Base-by-base conservation (phyloP, 2,888 invertebrate genomes). In the Andrena haemorrhoa region DNA sequence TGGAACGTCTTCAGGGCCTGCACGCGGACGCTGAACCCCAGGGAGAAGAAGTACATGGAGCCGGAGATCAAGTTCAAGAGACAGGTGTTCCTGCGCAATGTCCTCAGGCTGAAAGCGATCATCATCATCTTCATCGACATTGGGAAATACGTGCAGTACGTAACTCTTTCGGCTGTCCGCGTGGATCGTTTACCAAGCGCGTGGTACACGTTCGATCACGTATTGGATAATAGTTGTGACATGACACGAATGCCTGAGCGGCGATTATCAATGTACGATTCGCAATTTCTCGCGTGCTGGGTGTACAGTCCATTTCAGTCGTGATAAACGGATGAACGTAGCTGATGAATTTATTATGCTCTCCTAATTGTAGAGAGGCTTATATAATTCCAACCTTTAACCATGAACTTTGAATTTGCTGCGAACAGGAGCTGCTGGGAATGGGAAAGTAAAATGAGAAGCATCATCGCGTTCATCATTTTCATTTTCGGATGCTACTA, bases 1-100 rank as follows among this genome's bases (percentile, higher is more conserved):
- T 99, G 98, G 97, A 99, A 99, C 94, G 97, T 98, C 85, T 96
- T 98, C 91, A 96, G 98, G 92, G 99, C 98, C n/a, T 97, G 98
- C 68, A 96, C 99, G 75, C 95, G 99, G 84, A 98, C 98, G 2
- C 95, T 99, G 60, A 98, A 99, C 94, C 99, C 99, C 0, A 97
- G 96, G 90, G 99, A 99, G 94, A 97, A 97, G 72, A 99, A 99
- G 93, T 98, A 98, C 91, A 98, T 99, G 96, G 97, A 98, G 90
- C 97, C 97, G 86, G 99, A 99, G 92, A 96, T 98, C 1, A 98
- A 99, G 94, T 99, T 99, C 94, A 99, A 99, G 94, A 95, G 99
- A 86, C 98, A 98, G 92, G 95, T 98, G 69, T 99, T 99, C 94
- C 96, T 99, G 79, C 95, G 97, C 70, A 99, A 99, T 92, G 98